Conservation (phyloP, 2,888 invertebrate genomes). For the Itoplectis maculator region DNA sequence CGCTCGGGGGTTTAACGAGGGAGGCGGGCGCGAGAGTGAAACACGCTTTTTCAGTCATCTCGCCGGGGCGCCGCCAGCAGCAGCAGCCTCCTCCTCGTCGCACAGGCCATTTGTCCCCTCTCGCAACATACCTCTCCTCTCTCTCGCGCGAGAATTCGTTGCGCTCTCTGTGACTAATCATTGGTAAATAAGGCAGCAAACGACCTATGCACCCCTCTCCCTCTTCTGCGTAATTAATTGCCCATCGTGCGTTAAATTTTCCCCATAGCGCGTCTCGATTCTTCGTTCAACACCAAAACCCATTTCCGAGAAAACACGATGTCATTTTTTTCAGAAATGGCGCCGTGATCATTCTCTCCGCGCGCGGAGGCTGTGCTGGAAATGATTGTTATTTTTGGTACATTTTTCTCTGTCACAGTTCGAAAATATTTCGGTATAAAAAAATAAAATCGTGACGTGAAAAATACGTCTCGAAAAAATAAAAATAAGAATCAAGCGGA, state of each 20-base stretch:
- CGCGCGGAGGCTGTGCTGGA: no score
- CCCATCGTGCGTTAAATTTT: conserved; percentile 6
- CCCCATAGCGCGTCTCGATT: not conserved
- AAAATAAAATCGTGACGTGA: not conserved
- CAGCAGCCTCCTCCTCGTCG: conserved; percentile 39
- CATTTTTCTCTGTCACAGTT: no score
- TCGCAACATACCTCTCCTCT: conserved; percentile 48
- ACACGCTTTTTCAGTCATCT: conserved; percentile 41
- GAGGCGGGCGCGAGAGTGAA: conserved; percentile 18
- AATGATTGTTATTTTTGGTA: no score
- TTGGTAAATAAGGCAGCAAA: conserved; percentile 62
- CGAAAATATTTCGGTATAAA: not conserved
- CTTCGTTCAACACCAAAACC: not conserved
- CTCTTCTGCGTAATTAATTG: conserved; percentile 37
- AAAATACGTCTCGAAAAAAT: no score
- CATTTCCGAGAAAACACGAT: not conserved
- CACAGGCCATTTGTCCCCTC: conserved; percentile 54
- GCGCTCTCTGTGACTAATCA: conserved; percentile 61
- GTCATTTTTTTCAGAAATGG: not conserved
- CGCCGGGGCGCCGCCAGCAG: conserved; percentile 66
- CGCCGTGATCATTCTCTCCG: no score
- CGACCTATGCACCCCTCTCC: conserved; percentile 14
- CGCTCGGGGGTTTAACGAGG: conserved; percentile 30
- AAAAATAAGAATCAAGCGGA: no score
- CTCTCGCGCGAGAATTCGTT: conserved; percentile 50